phyloP scores from a whole-genome alignment of 2,113 vertebrate genomes.

The Bufo gargarizans region DNA sequence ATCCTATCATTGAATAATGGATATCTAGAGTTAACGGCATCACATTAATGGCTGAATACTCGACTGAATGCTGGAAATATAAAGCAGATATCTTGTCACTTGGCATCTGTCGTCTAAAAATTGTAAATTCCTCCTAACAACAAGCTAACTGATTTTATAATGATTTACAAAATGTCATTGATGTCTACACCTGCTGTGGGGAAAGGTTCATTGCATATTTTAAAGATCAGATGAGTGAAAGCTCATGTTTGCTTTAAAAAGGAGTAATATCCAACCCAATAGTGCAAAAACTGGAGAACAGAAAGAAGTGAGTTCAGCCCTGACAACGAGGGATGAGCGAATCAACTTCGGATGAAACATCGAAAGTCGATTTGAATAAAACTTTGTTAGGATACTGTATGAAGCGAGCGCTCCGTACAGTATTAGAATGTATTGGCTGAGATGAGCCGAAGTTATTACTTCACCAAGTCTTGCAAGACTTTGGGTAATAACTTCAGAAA shows the following conservation, averaged over 20 bases:
- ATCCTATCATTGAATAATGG: neutral
- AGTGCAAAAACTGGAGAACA: neutral
- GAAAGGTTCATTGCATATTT: neutral
- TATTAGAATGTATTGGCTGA: no score
- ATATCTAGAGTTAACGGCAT: neutral
- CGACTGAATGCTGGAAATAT: neutral
- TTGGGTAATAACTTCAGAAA: no score
- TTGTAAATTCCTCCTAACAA: neutral
- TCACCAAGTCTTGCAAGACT: no score
- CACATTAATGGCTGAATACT: neutral
- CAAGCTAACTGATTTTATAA: conserved; percentile 12
- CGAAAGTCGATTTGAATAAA: no score
- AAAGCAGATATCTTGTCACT: neutral
- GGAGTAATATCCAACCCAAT: neutral
- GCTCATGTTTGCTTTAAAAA: neutral
- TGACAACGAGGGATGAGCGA: no score
- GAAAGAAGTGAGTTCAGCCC: no score
- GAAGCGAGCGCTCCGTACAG: no score
- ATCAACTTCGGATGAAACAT: no score
- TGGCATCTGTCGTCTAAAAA: conserved; percentile 10
- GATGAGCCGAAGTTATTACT: no score
- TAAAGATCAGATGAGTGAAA: neutral
- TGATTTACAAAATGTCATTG: conserved; percentile 15
- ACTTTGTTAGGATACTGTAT: no score
- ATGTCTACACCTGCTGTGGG: neutral